Evolutionary conservation across 2,113 vertebrate genomes (phyloP).

Genomic region (Mugil cephalus): DNA sequence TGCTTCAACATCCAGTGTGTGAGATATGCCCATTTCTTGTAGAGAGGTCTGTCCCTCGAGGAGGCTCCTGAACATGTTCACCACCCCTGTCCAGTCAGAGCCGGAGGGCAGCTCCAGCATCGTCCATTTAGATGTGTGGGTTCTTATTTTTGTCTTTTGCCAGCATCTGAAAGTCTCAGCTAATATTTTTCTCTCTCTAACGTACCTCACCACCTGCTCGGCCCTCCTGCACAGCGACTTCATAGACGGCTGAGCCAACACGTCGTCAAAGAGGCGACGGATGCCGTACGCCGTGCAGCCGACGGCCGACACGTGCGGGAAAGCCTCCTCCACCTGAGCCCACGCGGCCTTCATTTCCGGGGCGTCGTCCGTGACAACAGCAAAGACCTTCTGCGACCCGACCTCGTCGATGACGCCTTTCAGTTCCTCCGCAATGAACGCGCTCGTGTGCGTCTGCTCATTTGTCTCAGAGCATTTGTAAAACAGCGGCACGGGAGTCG

Average conservation of each 20-base stretch:
- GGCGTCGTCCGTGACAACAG: constrained; percentile 58
- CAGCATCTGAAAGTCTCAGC: constrained; percentile 33
- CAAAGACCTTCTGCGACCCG: constrained; percentile 62
- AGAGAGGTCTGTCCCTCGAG: constrained; percentile 51
- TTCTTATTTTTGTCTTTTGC: constrained; percentile 36
- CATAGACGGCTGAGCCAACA: constrained; percentile 45
- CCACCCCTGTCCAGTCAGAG: constrained; percentile 43
- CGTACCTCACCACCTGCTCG: constrained; percentile 47
- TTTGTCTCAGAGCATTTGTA: constrained; percentile 50
- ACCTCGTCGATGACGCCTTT: constrained; percentile 64
- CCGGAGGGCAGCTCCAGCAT: constrained; percentile 5
- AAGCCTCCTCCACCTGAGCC: constrained; percentile 60
- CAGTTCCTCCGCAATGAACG: constrained; percentile 48
- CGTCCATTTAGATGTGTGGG: not conserved
- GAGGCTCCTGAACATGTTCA: constrained; percentile 54
- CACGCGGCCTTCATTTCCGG: constrained; percentile 56
- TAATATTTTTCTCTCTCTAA: constrained; percentile 15
- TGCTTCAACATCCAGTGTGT: constrained; percentile 28
- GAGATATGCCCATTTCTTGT: constrained; percentile 55
- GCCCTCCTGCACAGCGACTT: constrained; percentile 55
- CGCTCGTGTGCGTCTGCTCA: constrained; percentile 24
- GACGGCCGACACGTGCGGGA: constrained; percentile 59
- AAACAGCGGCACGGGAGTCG: constrained; percentile 55
- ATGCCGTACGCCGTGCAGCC: constrained; percentile 40
- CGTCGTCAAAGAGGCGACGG: constrained; percentile 54